Evolutionary conservation across 1,140 invertebrate genomes (phyloP).

Genomic region (Calliphora vicina): DNA sequence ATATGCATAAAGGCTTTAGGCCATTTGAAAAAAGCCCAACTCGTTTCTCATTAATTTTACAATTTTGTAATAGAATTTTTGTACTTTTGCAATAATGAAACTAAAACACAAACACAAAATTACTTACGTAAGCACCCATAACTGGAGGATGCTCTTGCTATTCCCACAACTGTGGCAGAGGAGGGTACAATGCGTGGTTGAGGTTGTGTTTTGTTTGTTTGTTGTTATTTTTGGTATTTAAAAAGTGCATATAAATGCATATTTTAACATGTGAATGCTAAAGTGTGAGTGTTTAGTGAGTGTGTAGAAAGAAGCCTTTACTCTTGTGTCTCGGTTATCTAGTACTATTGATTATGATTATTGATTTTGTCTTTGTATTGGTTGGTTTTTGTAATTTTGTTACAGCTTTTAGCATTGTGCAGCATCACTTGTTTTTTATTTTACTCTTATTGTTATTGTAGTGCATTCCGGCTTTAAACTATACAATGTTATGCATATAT

Average conservation of each 20-base stretch:
- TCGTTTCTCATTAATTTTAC: background rate
- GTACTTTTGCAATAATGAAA: background rate
- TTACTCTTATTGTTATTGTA: too few relatives aligned
- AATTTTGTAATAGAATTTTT: background rate
- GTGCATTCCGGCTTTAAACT: too few relatives aligned
- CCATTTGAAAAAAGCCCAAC: background rate
- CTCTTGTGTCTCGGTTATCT: too few relatives aligned
- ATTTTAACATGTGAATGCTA: background rate
- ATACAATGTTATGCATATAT: too few relatives aligned
- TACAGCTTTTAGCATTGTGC: too few relatives aligned
- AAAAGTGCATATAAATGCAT: background rate
- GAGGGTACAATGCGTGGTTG: background rate
- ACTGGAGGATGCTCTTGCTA: background rate
- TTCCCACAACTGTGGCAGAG: background rate
- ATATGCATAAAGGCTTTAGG: too few relatives aligned
- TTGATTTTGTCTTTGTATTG: too few relatives aligned
- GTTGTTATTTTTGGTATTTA: background rate
- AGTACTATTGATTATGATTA: too few relatives aligned
- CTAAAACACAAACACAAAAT: background rate
- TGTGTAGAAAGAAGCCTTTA: too few relatives aligned
- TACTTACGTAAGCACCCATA: background rate
- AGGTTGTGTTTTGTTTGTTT: too few relatives aligned
- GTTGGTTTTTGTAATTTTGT: too few relatives aligned
- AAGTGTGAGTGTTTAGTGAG: background rate
- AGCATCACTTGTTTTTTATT: too few relatives aligned